These are phyloP conservation scores for Odontomyia ornata DNA, from an alignment of 2,888 invertebrate species.

Conservation along the genomic window DNA sequence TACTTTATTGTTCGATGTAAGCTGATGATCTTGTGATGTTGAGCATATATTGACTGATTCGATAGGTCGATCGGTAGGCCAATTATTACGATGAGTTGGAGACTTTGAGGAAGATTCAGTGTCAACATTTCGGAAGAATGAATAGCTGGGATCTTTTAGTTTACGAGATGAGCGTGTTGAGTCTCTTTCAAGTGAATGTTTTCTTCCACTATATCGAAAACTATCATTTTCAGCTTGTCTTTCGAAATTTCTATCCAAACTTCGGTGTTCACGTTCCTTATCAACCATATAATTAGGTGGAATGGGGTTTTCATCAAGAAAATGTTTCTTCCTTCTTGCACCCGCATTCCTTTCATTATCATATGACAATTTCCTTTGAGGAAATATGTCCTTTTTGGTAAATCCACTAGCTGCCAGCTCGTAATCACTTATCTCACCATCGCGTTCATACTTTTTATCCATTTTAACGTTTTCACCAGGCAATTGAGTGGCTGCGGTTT, in stretches of 20 bases:
- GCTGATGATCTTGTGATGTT: conserved; percentile 46
- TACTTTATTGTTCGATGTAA: conserved; percentile 72
- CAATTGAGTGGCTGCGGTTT: background rate
- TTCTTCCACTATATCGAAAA: conserved; percentile 49
- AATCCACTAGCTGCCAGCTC: conserved; percentile 63
- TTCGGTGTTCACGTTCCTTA: conserved; percentile 62
- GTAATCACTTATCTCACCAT: conserved; percentile 64
- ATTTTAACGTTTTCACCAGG: conserved; percentile 61
- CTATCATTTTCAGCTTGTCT: conserved; percentile 51
- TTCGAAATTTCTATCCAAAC: conserved; percentile 63
- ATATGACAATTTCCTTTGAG: conserved; percentile 57
- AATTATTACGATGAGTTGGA: conserved; percentile 68
- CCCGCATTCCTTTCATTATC: conserved; percentile 47
- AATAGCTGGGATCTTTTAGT: conserved; percentile 58
- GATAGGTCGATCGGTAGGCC: conserved; percentile 68
- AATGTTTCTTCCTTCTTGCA: conserved; percentile 59
- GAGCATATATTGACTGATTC: conserved; percentile 47
- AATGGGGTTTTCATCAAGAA: conserved; percentile 64
- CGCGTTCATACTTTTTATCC: conserved; percentile 63
- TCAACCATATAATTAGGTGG: conserved; percentile 63
- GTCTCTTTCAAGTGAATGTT: conserved; percentile 51
- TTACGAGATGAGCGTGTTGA: conserved; percentile 35
- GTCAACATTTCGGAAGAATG: conserved; percentile 61
- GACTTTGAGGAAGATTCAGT: conserved; percentile 33
- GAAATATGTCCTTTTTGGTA: conserved; percentile 63